Percentiles rank a stretch among this genome's conserved stretches.
Conservation (phyloP, 2,113 vertebrate genomes). For the Atherinomorus stipes region DNA sequence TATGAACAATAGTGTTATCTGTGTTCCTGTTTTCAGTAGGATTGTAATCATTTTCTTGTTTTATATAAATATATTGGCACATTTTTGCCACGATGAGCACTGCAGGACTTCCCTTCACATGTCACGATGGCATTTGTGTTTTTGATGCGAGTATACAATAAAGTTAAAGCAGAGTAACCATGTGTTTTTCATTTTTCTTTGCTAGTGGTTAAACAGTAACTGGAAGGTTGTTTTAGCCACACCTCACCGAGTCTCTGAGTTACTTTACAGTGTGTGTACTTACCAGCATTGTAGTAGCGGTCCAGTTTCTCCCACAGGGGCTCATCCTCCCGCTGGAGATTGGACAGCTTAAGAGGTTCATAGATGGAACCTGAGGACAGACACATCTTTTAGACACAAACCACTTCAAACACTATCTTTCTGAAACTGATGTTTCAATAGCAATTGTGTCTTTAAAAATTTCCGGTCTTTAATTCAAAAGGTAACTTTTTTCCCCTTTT, state of each 20-base stretch:
- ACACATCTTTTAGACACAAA: constrained; percentile 31
- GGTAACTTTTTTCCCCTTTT: too few species aligned
- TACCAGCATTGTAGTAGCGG: constrained; percentile 92
- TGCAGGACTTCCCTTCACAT: too few species aligned
- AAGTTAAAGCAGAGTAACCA: too few species aligned
- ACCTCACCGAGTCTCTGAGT: not conserved
- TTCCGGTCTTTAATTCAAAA: too few species aligned
- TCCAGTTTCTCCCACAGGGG: constrained; percentile 95
- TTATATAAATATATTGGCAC: too few species aligned
- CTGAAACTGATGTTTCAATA: not conserved
- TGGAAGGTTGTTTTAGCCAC: not conserved
- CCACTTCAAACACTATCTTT: not conserved
- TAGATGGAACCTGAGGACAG: constrained; percentile 92
- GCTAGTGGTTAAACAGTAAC: not conserved
- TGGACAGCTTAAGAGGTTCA: constrained; percentile 93
- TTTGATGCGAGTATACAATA: too few species aligned
- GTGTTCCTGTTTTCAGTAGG: too few species aligned
- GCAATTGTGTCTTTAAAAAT: not conserved
- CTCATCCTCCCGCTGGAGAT: constrained; percentile 84
- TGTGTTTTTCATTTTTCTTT: too few species aligned
- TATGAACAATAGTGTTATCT: too few species aligned
- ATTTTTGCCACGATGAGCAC: too few species aligned
- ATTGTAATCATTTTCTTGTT: too few species aligned
- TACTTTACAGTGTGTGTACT: constrained; percentile 54
- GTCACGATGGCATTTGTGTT: too few species aligned